These are phyloP conservation scores for Ondatra zibethicus DNA, from an alignment of 2,113 vertebrate genomes.

Conservation along the genomic window DNA sequence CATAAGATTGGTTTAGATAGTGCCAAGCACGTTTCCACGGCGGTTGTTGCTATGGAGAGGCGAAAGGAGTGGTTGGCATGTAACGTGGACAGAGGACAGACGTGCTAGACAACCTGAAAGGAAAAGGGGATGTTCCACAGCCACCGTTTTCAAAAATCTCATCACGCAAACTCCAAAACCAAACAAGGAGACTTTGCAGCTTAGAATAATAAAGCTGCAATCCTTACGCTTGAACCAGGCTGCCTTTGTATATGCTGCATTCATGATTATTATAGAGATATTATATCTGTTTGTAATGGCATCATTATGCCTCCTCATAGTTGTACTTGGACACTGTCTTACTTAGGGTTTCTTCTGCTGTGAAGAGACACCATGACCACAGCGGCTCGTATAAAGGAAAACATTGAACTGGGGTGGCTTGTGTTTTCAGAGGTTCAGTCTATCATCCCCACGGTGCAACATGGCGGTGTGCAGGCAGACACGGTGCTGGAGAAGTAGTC, in stretches of 20 bases:
- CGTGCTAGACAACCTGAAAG: neutral
- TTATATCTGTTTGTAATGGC: neutral
- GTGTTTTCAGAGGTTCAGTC: neutral
- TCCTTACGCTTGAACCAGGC: neutral
- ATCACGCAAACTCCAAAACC: neutral
- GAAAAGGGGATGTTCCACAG: neutral
- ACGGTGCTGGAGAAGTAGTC: neutral
- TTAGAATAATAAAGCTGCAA: neutral
- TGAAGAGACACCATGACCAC: neutral
- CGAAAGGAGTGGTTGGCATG: neutral
- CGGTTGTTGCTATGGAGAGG: neutral
- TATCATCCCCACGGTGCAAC: neutral
- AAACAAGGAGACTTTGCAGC: neutral
- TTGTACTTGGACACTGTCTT: neutral
- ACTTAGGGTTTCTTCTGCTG: neutral
- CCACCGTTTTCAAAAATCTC: neutral
- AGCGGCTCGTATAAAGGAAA: neutral
- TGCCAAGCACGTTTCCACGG: neutral
- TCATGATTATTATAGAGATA: neutral
- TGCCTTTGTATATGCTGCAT: neutral
- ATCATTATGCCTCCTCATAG: neutral
- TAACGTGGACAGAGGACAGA: neutral
- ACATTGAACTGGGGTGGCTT: neutral
- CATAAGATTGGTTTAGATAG: neutral
- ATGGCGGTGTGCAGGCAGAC: no score